Evolutionary conservation across 2,888 invertebrate species (phyloP).

Genomic region (Gryllus longicercus): DNA sequence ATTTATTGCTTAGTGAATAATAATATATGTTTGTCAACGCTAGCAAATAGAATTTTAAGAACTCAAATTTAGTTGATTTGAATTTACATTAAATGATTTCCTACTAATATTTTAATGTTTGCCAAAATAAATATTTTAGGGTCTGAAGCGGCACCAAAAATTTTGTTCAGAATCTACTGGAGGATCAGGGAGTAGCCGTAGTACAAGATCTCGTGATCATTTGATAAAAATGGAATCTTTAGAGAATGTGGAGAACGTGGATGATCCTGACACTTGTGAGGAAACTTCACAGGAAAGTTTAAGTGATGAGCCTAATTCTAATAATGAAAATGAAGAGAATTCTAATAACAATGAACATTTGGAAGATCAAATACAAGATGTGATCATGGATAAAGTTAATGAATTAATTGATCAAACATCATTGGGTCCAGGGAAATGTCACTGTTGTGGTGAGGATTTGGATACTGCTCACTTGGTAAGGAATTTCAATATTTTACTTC

Average conservation of each 20-base stretch:
- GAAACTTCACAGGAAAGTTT: too few species aligned
- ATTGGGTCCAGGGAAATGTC: conserved; percentile 47
- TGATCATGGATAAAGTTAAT: conserved; percentile 38
- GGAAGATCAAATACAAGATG: conserved; percentile 24
- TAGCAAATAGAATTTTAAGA: too few species aligned
- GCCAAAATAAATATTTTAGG: conserved; percentile 40
- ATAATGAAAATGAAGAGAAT: too few species aligned
- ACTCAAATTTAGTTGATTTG: too few species aligned
- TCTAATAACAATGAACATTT: too few species aligned
- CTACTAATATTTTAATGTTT: background rate
- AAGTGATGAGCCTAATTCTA: too few species aligned
- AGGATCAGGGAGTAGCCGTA: conserved; percentile 25
- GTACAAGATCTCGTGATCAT: background rate
- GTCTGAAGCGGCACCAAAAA: conserved; percentile 47
- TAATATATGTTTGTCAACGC: too few species aligned
- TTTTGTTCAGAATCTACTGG: conserved; percentile 39
- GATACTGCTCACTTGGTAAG: conserved; percentile 54
- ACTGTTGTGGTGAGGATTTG: conserved; percentile 58
- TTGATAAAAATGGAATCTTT: conserved; percentile 21
- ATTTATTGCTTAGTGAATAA: too few species aligned
- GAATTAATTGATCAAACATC: conserved; percentile 38
- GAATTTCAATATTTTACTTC: background rate
- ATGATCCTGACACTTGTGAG: too few species aligned
- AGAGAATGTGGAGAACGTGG: too few species aligned
- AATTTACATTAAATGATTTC: background rate